Percentiles rank a stretch among this genome's conserved stretches.
These are phyloP conservation scores for Chrysomallon squamiferum DNA, from an alignment of 1,140 invertebrate species.

Conservation along the genomic window DNA sequence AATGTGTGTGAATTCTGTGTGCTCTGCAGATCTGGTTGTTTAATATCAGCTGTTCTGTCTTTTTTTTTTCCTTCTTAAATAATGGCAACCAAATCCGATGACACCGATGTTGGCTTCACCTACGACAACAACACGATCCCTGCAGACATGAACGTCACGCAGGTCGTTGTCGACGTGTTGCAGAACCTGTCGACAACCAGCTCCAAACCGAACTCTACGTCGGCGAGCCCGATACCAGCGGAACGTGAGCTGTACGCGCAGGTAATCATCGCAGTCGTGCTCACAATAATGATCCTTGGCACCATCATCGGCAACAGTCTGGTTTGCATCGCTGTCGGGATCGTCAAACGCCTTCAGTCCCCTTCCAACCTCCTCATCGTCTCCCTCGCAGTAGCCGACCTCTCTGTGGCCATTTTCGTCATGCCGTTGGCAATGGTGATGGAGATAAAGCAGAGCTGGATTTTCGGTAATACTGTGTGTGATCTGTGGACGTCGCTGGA, in stretches of 20 bases:
- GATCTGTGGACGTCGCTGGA: slow-evolving; percentile 66
- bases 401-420: slow-evolving; percentile 75
- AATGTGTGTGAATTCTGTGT: too few relatives aligned
- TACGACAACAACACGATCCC: too few relatives aligned
- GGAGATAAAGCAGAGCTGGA: slow-evolving; percentile 61
- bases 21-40: too few relatives aligned
- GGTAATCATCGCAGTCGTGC: slow-evolving; percentile 48
- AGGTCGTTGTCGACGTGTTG: too few relatives aligned
- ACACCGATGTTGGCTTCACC: too few relatives aligned
- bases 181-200: too few relatives aligned
- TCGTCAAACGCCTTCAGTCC: slow-evolving; percentile 65
- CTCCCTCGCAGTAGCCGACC: slow-evolving; percentile 76
- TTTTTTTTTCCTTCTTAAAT: too few relatives aligned
- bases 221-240: neutral
- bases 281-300: slow-evolving; percentile 57
- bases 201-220: neutral
- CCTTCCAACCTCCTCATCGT: slow-evolving; percentile 77
- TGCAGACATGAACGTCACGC: too few relatives aligned
- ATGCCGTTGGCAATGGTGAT: slow-evolving; percentile 72
- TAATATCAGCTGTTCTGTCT: too few relatives aligned
- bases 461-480: slow-evolving; percentile 64
- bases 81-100: too few relatives aligned
- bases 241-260: slow-evolving; percentile 41
- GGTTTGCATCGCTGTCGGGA: slow-evolving; percentile 65
- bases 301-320: slow-evolving; percentile 65